Percentiles rank a stretch among this genome's conserved stretches.
Evolutionary conservation across 2,113 vertebrate genomes (phyloP).

Genomic region (Arizona elegans): DNA sequence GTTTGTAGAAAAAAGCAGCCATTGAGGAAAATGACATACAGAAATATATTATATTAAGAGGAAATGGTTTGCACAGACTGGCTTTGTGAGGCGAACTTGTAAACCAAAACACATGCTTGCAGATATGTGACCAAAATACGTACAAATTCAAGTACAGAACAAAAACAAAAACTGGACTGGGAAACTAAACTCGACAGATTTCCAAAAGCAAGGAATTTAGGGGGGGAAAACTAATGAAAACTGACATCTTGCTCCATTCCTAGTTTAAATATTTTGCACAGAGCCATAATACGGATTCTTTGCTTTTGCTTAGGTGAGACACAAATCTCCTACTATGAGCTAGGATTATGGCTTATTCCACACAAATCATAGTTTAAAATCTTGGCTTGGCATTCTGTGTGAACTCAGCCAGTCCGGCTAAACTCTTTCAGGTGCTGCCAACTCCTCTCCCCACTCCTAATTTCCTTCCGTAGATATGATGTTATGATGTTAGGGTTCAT

Average conservation of each 20-base stretch:
- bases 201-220: background rate
- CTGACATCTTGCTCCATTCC: background rate
- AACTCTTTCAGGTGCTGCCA: background rate
- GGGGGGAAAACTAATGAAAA: background rate
- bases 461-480: background rate
- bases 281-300: background rate
- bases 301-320: background rate
- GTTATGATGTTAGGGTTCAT: background rate
- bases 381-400: background rate
- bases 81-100: background rate
- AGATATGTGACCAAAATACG: background rate
- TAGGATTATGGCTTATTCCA: background rate
- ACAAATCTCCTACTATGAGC: background rate
- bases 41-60: background rate
- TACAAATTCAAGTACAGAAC: background rate
- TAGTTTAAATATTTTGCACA: background rate
- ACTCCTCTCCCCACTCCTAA: too few relatives aligned
- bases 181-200: background rate
- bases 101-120: background rate
- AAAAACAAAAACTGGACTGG: background rate
- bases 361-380: background rate
- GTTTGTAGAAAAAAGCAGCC: background rate
- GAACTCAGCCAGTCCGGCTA: background rate
- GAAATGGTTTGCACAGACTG: background rate
- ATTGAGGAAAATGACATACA: background rate